A percentile compares a stretch with the other conserved stretches of the same genome.
Conservation (phyloP, 2,797 vertebrate species). For the Sebastes matsubarae region DNA sequence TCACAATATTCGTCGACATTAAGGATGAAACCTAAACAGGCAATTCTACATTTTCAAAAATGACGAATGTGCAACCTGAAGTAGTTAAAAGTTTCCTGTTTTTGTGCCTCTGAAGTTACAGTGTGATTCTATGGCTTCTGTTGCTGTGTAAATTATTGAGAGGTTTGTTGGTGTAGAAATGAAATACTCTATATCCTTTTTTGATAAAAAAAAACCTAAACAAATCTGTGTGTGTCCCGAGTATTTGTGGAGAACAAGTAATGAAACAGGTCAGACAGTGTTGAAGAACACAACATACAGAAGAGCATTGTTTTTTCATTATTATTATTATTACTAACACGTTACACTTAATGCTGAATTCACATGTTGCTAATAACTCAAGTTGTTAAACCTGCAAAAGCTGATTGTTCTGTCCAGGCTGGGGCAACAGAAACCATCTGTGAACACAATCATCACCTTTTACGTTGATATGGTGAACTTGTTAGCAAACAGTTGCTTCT, state of each 20-base stretch:
- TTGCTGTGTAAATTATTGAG: slow-evolving; percentile 90
- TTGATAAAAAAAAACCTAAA: slow-evolving; percentile 80
- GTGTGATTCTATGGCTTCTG: slow-evolving; percentile 90
- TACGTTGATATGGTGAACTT: background rate
- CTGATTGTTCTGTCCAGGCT: fast-evolving
- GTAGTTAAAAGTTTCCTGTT: slow-evolving; percentile 85
- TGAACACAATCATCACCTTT: background rate
- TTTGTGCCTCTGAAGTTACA: slow-evolving; percentile 89
- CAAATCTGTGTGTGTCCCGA: slow-evolving; percentile 53
- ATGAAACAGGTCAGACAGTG: background rate
- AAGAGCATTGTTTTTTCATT: background rate
- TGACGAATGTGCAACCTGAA: slow-evolving; percentile 76
- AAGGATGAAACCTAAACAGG: slow-evolving; percentile 77
- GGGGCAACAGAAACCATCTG: no score
- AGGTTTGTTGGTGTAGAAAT: slow-evolving; percentile 93
- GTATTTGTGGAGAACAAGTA: slow-evolving; percentile 33
- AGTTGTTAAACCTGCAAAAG: background rate
- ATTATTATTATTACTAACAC: background rate
- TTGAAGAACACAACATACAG: background rate
- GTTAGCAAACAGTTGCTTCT: background rate
- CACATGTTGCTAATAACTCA: background rate
- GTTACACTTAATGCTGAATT: background rate
- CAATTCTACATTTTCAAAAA: slow-evolving; percentile 73
- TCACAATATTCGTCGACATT: slow-evolving; percentile 82
- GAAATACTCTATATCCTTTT: slow-evolving; percentile 93